A percentile compares a stretch with the other conserved stretches of the same genome.
Conservation (phyloP, 2,888 invertebrate genomes). For the Euspilapteryx auroguttella region DNA sequence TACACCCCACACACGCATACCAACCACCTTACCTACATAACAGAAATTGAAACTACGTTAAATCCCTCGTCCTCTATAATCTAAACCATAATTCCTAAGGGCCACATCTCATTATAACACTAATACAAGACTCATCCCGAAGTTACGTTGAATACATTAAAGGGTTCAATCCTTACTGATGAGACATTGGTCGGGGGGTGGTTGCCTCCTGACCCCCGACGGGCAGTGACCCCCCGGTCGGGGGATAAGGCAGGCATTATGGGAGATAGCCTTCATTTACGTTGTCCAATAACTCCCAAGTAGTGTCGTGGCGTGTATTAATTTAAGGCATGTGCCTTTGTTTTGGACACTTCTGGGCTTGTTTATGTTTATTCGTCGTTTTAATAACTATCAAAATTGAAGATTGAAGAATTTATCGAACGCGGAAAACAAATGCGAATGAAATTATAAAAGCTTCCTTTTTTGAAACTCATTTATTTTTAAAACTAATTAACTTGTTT, state of each 20-base stretch:
- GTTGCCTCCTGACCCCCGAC: slow-evolving; percentile 15
- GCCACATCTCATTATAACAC: slow-evolving; percentile 61
- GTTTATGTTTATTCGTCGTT: too few relatives aligned
- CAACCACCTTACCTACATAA: slow-evolving; percentile 28
- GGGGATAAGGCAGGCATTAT: slow-evolving; percentile 58
- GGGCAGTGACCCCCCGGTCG: slow-evolving; percentile 43
- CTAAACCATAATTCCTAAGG: slow-evolving; percentile 57
- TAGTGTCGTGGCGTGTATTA: slow-evolving; percentile 59
- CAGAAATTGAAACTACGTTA: slow-evolving; percentile 53
- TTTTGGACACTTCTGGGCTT: too few relatives aligned
- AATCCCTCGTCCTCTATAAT: too few relatives aligned
- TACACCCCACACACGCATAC: too few relatives aligned
- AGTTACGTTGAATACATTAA: slow-evolving; percentile 62
- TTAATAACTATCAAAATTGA: too few relatives aligned
- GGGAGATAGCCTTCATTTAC: slow-evolving; percentile 62
- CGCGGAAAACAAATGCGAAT: too few relatives aligned
- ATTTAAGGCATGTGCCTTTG: slow-evolving; percentile 42
- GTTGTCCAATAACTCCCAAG: slow-evolving; percentile 63
- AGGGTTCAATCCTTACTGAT: slow-evolving; percentile 62
- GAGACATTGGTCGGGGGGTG: slow-evolving; percentile 52
- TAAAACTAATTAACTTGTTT: too few relatives aligned
- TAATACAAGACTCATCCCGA: slow-evolving; percentile 61
- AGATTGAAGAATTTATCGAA: too few relatives aligned
- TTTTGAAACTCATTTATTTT: too few relatives aligned
- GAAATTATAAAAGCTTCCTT: too few relatives aligned